Base-by-base conservation (phyloP, 2,888 invertebrate genomes). In the Napeogenes inachia region DNA sequence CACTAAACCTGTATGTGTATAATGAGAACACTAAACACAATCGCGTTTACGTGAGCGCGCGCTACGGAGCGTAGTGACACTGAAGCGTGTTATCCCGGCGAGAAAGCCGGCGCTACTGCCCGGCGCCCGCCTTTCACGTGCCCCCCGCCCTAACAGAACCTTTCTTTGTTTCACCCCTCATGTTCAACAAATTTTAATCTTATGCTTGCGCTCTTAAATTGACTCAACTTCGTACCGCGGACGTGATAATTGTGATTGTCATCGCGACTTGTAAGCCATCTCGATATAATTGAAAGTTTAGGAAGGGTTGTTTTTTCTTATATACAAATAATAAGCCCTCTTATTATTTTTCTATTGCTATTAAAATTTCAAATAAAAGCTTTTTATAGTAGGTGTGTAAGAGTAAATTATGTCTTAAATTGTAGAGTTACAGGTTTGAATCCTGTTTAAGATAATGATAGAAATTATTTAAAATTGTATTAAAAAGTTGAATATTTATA, bases 121-220 rank as follows among this genome's bases (percentile, higher is more conserved):
- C 63, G 64, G 62, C 80, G 79, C 77, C 82, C 81, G 81, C 78
- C 82, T 73, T 74, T 70, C 70, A 70, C 69, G 70, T 70, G 72
- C 73, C 85, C 87, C 88, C 87, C 86, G 84, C 84, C 87, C 82
- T 78, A 30, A 73, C 78, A 75, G 78, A 80, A 77, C 70, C 80
- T 85, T 88, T 86, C 89, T 89, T 90, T 90, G 89, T 90, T 88
- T 88, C 88, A 75, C 79, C 77, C 75, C 76, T 72, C 79, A 81
- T 65, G 69, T 68, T 67, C 82, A 81, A 84, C 86, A 86, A 85
- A 73, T 73, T 75, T 73, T 75, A 73, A 84, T 84, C 85, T 86
- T 74, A 73, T 73, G 73, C 83, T 81, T 73, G 72, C 77, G 80
- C 76, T 81, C 80, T 81, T 79, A 82, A 83, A 84, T 85, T 81